Evolutionary conservation across 1,140 invertebrate species (phyloP), one percentile per base, ranked within the genome.

Genomic region (Thereuonema tuberculata): DNA sequence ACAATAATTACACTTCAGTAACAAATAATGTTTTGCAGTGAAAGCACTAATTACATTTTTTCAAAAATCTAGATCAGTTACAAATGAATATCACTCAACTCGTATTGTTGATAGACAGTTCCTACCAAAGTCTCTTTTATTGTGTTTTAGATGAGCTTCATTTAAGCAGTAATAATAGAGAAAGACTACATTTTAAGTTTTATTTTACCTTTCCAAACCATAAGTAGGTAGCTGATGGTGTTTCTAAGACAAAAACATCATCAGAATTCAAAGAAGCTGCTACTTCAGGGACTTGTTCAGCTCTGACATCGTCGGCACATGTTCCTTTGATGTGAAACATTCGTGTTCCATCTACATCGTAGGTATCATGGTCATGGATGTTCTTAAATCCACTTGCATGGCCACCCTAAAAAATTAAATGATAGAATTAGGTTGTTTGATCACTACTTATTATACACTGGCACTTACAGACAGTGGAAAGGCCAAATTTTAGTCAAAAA

Each of bases 141-240:
- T n/a, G n/a, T n/a, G n/a, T n/a, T n/a, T n/a, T n/a, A n/a, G n/a
- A n/a, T n/a, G n/a, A n/a, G n/a, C 17, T 37, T 37, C 31, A 37
- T 9, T 37, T 37, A 37, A 37, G 5, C 17, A 5, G 17, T 17
- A 37, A 37, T 37, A 9, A 37, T 37, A 9, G 17, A 37, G 31
- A 5, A 37, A 37, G 31, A 5, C 31, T 9, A 37, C n/a, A n/a
- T n/a, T n/a, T n/a, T n/a, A n/a, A n/a, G n/a, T n/a, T n/a, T n/a
- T n/a, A n/a, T 5, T 17, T 71, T 70, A 85, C 83, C 72, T 81
- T 78, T 61, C 86, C 86, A 63, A 78, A 71, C 85, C 86, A 86
- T 3, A 86, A 68, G 67, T 78, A 86, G 2, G 81, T 76, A 2
- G 69, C 70, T 0, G 69, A 68, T 1, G 77, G 74, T 5, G 79